phyloP scores from a whole-genome alignment of 1,140 invertebrate species.

The Sesamia nonagrioides region DNA sequence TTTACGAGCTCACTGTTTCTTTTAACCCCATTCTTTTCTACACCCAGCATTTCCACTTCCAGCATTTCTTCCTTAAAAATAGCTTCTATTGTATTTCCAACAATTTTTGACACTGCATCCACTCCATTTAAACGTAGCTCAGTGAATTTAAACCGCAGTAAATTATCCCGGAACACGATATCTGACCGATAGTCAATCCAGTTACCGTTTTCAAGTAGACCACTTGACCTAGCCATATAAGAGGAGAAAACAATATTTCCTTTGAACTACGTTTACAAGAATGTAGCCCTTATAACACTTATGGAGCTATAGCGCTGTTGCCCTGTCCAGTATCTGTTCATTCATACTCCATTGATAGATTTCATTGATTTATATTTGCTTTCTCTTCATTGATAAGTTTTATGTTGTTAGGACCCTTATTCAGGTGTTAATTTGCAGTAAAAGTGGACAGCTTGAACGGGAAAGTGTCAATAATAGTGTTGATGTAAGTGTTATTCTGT shows the following conservation, averaged over 20 bases:
- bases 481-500: not conserved
- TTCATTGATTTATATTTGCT: slow-evolving; percentile 43
- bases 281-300: slow-evolving; percentile 43
- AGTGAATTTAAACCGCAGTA: slow-evolving; percentile 27
- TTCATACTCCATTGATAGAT: slow-evolving; percentile 32
- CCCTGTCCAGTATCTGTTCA: slow-evolving; percentile 27
- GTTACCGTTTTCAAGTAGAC: slow-evolving; percentile 51
- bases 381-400: slow-evolving; percentile 44
- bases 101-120: not conserved
- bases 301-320: not conserved
- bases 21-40: no score
- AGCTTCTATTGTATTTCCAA: not conserved
- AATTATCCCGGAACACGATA: slow-evolving; percentile 34
- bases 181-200: slow-evolving; percentile 31
- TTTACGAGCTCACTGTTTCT: no score
- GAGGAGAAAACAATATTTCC: slow-evolving; percentile 60
- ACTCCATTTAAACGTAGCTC: slow-evolving; percentile 7
- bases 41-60: not conserved
- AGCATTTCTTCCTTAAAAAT: not conserved
- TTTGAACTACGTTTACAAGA: slow-evolving; percentile 50
- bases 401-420: not conserved
- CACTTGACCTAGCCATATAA: slow-evolving; percentile 57
- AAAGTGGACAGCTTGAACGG: slow-evolving; percentile 21
- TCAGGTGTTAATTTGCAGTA: slow-evolving; percentile 40
- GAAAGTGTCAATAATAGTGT: slow-evolving; percentile 18